phyloP scores from a whole-genome alignment of 2,888 invertebrate genomes.

The Lochmaea crataegi region DNA sequence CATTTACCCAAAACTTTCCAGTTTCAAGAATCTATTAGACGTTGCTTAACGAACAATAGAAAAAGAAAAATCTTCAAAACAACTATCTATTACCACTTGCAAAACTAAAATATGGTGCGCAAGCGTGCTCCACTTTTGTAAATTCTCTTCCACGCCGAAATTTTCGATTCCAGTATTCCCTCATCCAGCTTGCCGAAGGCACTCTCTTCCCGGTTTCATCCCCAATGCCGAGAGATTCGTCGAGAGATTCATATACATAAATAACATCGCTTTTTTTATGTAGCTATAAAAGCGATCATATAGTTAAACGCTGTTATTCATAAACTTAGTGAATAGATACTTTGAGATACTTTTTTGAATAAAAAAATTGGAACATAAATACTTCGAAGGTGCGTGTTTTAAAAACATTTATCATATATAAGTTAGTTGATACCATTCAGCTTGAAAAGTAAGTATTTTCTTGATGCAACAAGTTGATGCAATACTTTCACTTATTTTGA shows the following conservation, averaged over 20 bases:
- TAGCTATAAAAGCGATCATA: neutral
- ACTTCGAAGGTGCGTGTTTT: neutral
- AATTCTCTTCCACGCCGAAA: constrained; percentile 45
- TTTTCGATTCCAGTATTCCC: constrained; percentile 48
- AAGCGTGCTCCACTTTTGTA: constrained; percentile 47
- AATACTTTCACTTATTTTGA: too few relatives aligned
- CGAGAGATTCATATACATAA: constrained; percentile 13
- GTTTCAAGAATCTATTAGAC: constrained; percentile 40
- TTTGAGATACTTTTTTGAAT: neutral
- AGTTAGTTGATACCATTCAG: neutral
- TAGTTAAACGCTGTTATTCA: neutral
- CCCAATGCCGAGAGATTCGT: constrained; percentile 30
- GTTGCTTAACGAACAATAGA: constrained; percentile 40
- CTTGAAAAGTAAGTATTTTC: constrained; percentile 10
- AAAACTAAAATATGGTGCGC: constrained; percentile 43
- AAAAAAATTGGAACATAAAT: neutral
- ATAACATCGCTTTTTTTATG: neutral
- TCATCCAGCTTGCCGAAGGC: constrained; percentile 45
- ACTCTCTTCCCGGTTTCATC: constrained; percentile 40
- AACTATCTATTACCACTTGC: constrained; percentile 43
- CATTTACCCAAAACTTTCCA: constrained; percentile 28
- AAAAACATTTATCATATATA: constrained; percentile 1
- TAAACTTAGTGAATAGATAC: neutral
- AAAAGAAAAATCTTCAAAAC: constrained; percentile 39
- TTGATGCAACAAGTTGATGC: constrained; percentile 9